Conservation (phyloP, 1,140 invertebrate species). For the Spodoptera frugiperda region DNA sequence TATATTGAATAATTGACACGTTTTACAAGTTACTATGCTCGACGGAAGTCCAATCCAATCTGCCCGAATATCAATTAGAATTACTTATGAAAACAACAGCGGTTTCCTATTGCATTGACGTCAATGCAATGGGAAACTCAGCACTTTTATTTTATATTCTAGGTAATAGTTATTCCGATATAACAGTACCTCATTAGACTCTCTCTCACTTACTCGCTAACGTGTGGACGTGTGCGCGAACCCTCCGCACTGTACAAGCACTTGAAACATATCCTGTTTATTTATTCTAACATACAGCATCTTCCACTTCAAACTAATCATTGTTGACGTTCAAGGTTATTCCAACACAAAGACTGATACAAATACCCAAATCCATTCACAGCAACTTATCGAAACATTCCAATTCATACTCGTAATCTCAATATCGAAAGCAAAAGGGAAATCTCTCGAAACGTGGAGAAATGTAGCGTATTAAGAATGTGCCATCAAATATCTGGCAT, state of each 20-base stretch:
- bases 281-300: too few species aligned
- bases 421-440: slow-evolving; percentile 24
- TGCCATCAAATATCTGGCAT: slow-evolving; percentile 41
- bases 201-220: slow-evolving; percentile 3
- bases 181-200: slow-evolving; percentile 29
- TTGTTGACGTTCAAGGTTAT: not conserved
- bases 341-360: not conserved
- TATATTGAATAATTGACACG: too few species aligned
- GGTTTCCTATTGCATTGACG: too few species aligned
- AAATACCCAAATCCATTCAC: not conserved
- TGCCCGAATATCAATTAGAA: too few species aligned
- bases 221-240: not conserved
- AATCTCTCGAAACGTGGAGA: slow-evolving; percentile 4
- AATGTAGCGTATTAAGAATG: slow-evolving; percentile 37
- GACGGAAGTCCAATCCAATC: too few species aligned
- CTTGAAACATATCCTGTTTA: too few species aligned
- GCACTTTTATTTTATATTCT: too few species aligned
- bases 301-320: not conserved
- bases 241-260: not conserved
- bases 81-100: too few species aligned
- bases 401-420: slow-evolving; percentile 12
- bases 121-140: too few species aligned
- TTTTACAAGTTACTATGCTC: too few species aligned
- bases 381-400: slow-evolving; percentile 7
- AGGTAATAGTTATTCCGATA: too few species aligned